phyloP scores from a whole-genome alignment of 2,113 vertebrate species.

The Labeo catla region DNA sequence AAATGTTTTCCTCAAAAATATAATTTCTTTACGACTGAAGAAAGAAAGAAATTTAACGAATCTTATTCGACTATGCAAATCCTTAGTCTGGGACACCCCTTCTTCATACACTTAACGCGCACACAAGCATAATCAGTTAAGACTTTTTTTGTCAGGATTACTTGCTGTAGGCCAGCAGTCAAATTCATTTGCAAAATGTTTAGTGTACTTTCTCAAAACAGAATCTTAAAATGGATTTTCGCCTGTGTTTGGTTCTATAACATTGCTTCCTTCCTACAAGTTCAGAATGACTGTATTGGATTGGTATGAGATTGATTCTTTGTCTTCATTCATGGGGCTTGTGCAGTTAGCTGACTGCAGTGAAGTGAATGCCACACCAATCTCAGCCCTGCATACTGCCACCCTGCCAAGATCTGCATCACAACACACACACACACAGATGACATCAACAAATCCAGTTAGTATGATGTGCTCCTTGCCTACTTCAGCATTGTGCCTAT shows the following conservation, averaged over 20 bases:
- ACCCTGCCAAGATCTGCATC: slow-evolving; percentile 33
- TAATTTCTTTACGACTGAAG: no score
- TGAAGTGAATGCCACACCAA: slow-evolving; percentile 38
- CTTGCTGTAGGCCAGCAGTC: neutral
- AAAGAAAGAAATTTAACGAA: no score
- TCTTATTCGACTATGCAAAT: no score
- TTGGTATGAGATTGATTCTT: slow-evolving; percentile 10
- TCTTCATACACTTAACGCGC: no score
- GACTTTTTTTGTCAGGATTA: neutral
- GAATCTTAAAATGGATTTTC: neutral
- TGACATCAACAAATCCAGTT: slow-evolving; percentile 21
- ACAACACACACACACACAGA: slow-evolving; percentile 7
- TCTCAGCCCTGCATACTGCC: slow-evolving; percentile 18
- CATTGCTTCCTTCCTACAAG: slow-evolving; percentile 19
- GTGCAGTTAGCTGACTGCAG: slow-evolving; percentile 38
- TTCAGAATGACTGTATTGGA: slow-evolving; percentile 19
- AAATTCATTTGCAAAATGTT: neutral
- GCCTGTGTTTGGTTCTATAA: neutral
- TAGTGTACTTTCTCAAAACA: neutral
- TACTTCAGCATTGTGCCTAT: neutral
- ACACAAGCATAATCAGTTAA: neutral
- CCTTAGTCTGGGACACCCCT: no score
- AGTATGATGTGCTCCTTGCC: slow-evolving; percentile 14
- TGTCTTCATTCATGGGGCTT: slow-evolving; percentile 30
- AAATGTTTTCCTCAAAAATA: no score